A percentile compares a stretch with the other conserved stretches of the same genome.
These are phyloP conservation scores for Agrotis clavis DNA, from an alignment of 2,888 invertebrate genomes.

Conservation along the genomic window DNA sequence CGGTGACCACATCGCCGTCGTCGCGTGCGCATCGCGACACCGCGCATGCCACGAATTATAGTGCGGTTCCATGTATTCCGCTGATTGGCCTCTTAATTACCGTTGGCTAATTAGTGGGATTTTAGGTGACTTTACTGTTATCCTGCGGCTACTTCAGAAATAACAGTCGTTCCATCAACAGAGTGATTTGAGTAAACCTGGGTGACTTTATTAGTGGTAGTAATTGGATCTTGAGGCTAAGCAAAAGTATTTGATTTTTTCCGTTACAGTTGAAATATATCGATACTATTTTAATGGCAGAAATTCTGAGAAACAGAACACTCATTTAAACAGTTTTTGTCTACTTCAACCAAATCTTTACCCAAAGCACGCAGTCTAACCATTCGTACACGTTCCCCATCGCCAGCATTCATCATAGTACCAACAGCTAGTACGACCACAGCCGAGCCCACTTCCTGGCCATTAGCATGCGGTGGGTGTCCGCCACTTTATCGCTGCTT, in stretches of 20 bases:
- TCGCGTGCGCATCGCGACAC: slow-evolving; percentile 49
- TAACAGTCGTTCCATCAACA: neutral
- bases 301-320: neutral
- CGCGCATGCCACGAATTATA: slow-evolving; percentile 48
- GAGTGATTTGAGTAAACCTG: neutral
- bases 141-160: neutral
- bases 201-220: neutral
- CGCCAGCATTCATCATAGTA: slow-evolving; percentile 41
- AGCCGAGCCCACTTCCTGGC: slow-evolving; percentile 65
- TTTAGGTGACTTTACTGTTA: slow-evolving; percentile 17
- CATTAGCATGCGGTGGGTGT: slow-evolving; percentile 66
- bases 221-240: neutral
- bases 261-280: neutral
- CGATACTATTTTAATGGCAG: no score
- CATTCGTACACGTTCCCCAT: slow-evolving; percentile 6
- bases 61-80: slow-evolving; percentile 41
- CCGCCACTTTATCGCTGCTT: slow-evolving; percentile 59
- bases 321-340: neutral
- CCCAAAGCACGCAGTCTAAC: slow-evolving; percentile 36
- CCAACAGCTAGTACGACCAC: slow-evolving; percentile 3
- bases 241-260: no score
- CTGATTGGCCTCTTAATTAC: slow-evolving; percentile 35
- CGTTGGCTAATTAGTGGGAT: slow-evolving; percentile 6
- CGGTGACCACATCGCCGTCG: slow-evolving; percentile 58
- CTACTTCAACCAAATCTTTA: neutral